Conservation (phyloP, 2,797 vertebrate species). For the Streptopelia turtur region DNA sequence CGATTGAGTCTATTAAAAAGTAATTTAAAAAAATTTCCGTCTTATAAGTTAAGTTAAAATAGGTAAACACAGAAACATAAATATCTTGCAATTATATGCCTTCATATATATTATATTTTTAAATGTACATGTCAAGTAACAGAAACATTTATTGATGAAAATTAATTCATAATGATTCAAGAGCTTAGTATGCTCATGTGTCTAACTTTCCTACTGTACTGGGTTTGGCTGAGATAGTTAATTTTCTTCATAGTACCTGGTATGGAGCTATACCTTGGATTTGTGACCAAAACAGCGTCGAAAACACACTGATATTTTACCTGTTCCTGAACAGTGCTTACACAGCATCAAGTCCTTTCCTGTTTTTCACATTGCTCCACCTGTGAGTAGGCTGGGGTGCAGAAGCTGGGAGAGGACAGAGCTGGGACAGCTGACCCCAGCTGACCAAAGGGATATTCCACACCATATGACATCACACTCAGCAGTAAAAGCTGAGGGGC, state of each 20-base stretch:
- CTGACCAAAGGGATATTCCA: background rate
- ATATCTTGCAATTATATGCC: background rate
- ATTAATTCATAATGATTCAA: background rate
- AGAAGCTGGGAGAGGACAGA: background rate
- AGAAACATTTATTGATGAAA: background rate
- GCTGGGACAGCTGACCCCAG: background rate
- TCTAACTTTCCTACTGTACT: background rate
- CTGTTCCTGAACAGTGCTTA: background rate
- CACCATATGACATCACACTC: background rate
- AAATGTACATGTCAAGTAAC: background rate
- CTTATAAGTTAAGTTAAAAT: background rate
- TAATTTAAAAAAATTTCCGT: background rate
- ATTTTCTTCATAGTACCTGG: background rate
- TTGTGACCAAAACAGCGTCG: background rate
- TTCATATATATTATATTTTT: background rate
- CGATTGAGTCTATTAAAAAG: background rate
- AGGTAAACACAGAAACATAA: background rate
- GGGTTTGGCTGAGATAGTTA: background rate
- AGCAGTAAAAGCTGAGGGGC: background rate
- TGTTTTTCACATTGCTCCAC: background rate
- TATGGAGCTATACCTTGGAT: background rate
- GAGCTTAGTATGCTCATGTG: background rate
- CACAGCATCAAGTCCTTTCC: background rate
- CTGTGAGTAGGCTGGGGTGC: background rate
- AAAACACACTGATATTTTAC: background rate